A percentile compares a stretch with the other conserved stretches of the same genome.
Conservation (phyloP, 2,797 vertebrate genomes). For the Mallotus villosus region DNA sequence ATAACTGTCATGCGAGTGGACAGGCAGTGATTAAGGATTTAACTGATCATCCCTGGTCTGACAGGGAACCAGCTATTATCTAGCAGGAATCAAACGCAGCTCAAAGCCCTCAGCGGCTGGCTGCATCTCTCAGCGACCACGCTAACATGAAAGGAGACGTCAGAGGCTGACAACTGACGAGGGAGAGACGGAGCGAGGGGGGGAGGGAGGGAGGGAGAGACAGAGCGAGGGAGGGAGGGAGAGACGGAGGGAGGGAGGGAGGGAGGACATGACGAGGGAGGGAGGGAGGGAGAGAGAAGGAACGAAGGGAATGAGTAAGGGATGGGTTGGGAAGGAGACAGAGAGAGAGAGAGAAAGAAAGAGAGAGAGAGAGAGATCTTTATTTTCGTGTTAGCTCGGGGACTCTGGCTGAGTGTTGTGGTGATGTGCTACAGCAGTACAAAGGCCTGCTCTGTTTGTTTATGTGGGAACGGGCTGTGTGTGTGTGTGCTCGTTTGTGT, state of each 20-base stretch:
- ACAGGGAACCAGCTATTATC: slow-evolving; percentile 99
- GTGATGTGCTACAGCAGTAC: slow-evolving; percentile 72
- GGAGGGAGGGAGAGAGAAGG: slow-evolving; percentile 47
- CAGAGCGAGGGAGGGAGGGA: slow-evolving; percentile 56
- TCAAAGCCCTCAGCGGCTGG: slow-evolving; percentile 92
- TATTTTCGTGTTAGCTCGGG: slow-evolving; percentile 78
- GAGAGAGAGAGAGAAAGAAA: slow-evolving; percentile 47
- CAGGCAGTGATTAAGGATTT: slow-evolving; percentile 99
- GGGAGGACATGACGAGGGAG: slow-evolving; percentile 63
- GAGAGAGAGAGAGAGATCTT: slow-evolving; percentile 71
- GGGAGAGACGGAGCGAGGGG: slow-evolving; percentile 66
- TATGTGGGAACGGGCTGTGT: slow-evolving; percentile 64
- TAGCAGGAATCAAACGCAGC: slow-evolving; percentile 99
- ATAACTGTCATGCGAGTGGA: slow-evolving; percentile 97
- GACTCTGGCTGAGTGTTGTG: slow-evolving; percentile 74
- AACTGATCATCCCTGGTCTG: slow-evolving; percentile 99
- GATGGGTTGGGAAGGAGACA: slow-evolving; percentile 59
- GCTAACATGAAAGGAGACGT: slow-evolving; percentile 99
- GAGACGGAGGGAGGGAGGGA: slow-evolving; percentile 49
- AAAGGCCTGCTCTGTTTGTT: slow-evolving; percentile 76
- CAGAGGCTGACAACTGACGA: slow-evolving; percentile 98
- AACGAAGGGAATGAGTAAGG: slow-evolving; percentile 39
- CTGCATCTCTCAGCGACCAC: slow-evolving; percentile 67
- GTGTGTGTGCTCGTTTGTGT: slow-evolving; percentile 55
- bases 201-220: slow-evolving; percentile 46